Evolutionary conservation across 2,797 vertebrate genomes (phyloP), one percentile per base, ranked within the genome.

Genomic region (Poeciliopsis turneri): DNA sequence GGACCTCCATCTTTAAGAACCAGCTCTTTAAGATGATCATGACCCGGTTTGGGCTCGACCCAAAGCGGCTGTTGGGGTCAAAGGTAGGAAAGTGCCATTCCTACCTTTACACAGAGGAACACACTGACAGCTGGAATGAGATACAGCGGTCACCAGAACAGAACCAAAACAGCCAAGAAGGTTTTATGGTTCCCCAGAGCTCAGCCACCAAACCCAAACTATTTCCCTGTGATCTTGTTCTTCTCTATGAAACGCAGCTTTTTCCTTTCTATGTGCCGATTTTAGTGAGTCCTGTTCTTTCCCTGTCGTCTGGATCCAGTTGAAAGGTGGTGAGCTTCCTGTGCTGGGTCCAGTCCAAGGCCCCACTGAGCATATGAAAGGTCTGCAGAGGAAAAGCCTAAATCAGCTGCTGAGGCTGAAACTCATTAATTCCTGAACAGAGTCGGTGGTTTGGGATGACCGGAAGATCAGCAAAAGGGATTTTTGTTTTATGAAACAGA

Each of bases 241-340:
- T 46, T 33, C 72, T 80, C 68, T 74, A 45, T 74, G 47, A 77
- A 28, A 77, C 47, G 76, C 68, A 25, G 3, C 45, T 53, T 80
- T 41, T 51, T 20, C 2, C 23, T 69, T n/a, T 79, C 39, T 76
- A 46, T 71, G 46, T 53, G 25, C 72, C 39, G 75, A 12, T 69
- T 59, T 59, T 9, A 64, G n/a, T 64, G 41, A 79, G 71, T 81
- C 69, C 80, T 85, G 69, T 84, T 84, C 80, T 84, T 85, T 81
- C 81, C 78, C 71, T 76, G 79, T 89, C 83, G 82, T 77, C 84
- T 88, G 89, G 88, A 92, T 78, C 82, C 79, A 91, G 87, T 91
- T 93, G 85, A 93, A 91, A 92, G 91, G 77, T 90, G 80, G 84
- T 88, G 75, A 88, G 87, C 87, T 90, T 93, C 91, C 92, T 93